Percentiles rank a stretch among this genome's conserved stretches.
Conservation (phyloP, 2,888 invertebrate species). For the Phaedon cochleariae region DNA sequence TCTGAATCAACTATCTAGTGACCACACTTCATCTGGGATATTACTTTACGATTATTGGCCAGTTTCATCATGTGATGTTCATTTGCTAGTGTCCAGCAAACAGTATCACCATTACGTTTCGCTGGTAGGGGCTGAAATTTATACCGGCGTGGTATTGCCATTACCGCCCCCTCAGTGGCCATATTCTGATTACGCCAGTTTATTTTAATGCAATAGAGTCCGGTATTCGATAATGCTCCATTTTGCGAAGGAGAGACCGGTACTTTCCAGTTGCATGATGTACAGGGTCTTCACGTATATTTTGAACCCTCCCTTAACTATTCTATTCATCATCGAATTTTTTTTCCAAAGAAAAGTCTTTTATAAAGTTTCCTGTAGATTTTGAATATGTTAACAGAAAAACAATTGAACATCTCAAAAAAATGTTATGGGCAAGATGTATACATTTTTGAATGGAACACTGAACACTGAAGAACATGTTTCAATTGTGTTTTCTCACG, state of each 20-base stretch:
- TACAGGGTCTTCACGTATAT: too few species aligned
- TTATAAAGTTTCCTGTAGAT: too few species aligned
- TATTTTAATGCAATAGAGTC: slow-evolving; percentile 34
- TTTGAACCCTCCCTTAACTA: too few species aligned
- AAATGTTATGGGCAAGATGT: too few species aligned
- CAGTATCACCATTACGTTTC: slow-evolving; percentile 19
- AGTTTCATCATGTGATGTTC: slow-evolving; percentile 1
- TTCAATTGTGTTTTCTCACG: too few species aligned
- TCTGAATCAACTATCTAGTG: too few species aligned
- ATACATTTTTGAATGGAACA: too few species aligned
- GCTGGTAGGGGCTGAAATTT: slow-evolving; percentile 23
- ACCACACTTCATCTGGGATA: background rate
- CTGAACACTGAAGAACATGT: too few species aligned
- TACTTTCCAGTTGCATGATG: slow-evolving; percentile 14
- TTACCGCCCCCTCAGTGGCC: slow-evolving; percentile 29
- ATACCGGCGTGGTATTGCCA: slow-evolving; percentile 13
- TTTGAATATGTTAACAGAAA: too few species aligned
- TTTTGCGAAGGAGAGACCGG: slow-evolving; percentile 20
- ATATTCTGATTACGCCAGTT: slow-evolving; percentile 36
- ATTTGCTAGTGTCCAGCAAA: background rate
- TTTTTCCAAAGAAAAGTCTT: too few species aligned
- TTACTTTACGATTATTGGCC: slow-evolving; percentile 1
- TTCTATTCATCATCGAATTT: too few species aligned
- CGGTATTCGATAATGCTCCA: slow-evolving; percentile 6
- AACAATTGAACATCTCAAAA: too few species aligned